A percentile compares a stretch with the other conserved stretches of the same genome.
Conservation (phyloP, 2,113 vertebrate genomes). For the Thinocorus orbignyianus region DNA sequence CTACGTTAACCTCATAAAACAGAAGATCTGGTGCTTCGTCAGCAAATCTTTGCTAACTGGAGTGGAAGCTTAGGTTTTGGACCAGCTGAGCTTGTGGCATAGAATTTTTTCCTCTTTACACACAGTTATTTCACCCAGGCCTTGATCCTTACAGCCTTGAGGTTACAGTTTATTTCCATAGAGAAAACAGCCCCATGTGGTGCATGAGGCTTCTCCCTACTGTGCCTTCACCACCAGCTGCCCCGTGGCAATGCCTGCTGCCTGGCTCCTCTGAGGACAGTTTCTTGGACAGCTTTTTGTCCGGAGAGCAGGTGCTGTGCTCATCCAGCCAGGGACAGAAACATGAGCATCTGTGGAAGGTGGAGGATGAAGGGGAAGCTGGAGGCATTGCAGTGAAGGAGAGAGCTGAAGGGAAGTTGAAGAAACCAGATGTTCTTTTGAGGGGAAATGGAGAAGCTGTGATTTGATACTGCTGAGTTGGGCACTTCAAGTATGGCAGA, state of each 20-base stretch:
- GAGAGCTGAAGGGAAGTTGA: neutral
- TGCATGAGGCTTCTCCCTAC: no score
- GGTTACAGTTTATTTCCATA: neutral
- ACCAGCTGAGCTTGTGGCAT: neutral
- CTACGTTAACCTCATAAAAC: neutral
- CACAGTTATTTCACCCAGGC: neutral
- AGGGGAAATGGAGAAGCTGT: neutral
- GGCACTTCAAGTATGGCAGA: neutral
- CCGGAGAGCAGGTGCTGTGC: neutral
- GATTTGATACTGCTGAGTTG: neutral
- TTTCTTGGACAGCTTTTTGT: neutral
- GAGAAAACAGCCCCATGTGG: fast-evolving
- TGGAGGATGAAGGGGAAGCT: neutral
- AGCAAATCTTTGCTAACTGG: neutral
- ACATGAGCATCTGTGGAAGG: neutral
- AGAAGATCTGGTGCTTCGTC: neutral
- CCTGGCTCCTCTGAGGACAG: neutral
- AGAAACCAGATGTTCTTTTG: neutral
- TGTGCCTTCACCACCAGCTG: neutral
- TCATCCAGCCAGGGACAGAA: neutral
- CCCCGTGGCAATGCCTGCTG: fast-evolving
- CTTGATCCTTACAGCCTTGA: neutral
- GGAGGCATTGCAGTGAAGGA: neutral
- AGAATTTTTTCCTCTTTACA: neutral
- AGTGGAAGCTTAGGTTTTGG: neutral